These are phyloP conservation scores for Enhydra lutris DNA, from an alignment of 2,113 vertebrate species.

Conservation along the genomic window DNA sequence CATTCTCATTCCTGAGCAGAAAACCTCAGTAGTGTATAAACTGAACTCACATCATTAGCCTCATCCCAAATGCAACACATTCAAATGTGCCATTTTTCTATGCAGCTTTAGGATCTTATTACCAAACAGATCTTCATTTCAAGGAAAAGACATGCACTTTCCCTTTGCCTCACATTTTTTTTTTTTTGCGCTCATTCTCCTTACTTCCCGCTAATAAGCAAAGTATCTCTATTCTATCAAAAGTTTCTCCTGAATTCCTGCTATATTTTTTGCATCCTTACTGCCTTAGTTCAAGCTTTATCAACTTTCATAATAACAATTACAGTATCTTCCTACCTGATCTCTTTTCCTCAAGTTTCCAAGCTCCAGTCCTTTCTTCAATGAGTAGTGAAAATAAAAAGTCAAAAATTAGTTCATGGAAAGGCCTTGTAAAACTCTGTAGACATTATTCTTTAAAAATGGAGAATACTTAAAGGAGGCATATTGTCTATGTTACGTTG, in stretches of 20 bases:
- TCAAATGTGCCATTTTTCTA: background rate
- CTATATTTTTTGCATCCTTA: background rate
- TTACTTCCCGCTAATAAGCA: background rate
- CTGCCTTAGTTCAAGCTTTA: background rate
- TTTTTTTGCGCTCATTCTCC: background rate
- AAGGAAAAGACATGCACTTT: background rate
- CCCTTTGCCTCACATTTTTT: background rate
- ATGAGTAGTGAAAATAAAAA: background rate
- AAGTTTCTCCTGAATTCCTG: background rate
- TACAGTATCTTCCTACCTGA: background rate
- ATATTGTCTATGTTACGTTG: fast-evolving
- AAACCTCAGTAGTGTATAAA: background rate
- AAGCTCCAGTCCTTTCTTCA: background rate
- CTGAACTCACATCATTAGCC: background rate
- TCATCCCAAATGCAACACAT: background rate
- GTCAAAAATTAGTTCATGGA: background rate
- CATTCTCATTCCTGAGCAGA: background rate
- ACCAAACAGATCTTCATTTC: background rate
- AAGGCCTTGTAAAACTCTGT: background rate
- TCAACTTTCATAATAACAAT: background rate
- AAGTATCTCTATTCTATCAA: background rate
- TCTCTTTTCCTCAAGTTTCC: background rate
- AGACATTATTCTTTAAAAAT: background rate
- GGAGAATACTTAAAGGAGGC: background rate
- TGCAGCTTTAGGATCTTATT: background rate